phyloP scores from a whole-genome alignment of 2,888 invertebrate species.

The Fabriciana adippe region DNA sequence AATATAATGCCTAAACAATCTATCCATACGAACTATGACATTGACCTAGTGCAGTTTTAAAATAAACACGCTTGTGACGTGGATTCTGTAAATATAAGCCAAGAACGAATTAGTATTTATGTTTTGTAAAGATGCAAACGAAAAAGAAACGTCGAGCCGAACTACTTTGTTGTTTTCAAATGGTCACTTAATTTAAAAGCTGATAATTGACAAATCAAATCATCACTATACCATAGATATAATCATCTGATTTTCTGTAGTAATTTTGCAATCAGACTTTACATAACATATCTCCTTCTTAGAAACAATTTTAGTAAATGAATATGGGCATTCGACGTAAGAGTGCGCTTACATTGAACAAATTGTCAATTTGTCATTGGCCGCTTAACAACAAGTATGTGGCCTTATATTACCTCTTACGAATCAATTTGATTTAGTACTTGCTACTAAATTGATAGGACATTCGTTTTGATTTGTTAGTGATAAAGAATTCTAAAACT shows the following conservation, averaged over 20 bases:
- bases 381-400: slow-evolving; percentile 10
- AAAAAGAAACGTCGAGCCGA: slow-evolving; percentile 1
- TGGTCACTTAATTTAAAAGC: too few relatives aligned
- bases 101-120: slow-evolving; percentile 21
- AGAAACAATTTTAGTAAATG: slow-evolving; percentile 7
- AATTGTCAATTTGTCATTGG: slow-evolving; percentile 8
- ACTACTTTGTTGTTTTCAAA: too few relatives aligned
- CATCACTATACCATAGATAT: too few relatives aligned
- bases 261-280: too few relatives aligned
- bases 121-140: background rate
- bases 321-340: slow-evolving; percentile 3
- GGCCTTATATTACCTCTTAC: slow-evolving; percentile 12
- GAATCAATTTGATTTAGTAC: slow-evolving; percentile 13
- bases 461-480: background rate
- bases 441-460: slow-evolving; percentile 3
- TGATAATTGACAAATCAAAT: too few relatives aligned
- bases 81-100: slow-evolving; percentile 19
- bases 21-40: slow-evolving; percentile 20
- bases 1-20: background rate
- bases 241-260: too few relatives aligned
- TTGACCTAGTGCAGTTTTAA: slow-evolving; percentile 28
- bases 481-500: too few relatives aligned
- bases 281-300: background rate
- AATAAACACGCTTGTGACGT: slow-evolving; percentile 26
- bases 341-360: background rate